Base-by-base conservation (phyloP, 2,113 vertebrate species). In the Pluvialis apricaria region DNA sequence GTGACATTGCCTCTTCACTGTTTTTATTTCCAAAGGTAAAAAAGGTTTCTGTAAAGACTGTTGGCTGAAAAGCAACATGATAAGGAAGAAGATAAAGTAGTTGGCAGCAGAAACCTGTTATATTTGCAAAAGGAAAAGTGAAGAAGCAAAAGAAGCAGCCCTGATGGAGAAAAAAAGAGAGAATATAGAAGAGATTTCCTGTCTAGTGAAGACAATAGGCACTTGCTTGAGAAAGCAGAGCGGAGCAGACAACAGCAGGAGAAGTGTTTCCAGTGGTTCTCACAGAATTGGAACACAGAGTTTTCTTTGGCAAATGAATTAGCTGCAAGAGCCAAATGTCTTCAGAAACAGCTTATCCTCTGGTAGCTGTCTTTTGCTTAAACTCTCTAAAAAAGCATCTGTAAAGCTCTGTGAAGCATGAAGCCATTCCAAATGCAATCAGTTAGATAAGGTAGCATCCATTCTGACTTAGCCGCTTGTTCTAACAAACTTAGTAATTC, bases 271-370 rank as follows among this genome's bases (percentile, higher is more conserved):
- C 82, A 97, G 86, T 82, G 75, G 58, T 95, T 97, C 96, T 96
- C 94, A 94, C 10, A 91, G 90, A 94, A 88, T 15, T 89, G 95
- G 88, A 94, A 94, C 88, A 80, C n/a, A 51, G 65, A 89, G 83
- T 95, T 96, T 96, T 97, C 78, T 96, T 96, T 97, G 97, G 96
- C 95, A 97, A 94, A 69, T 40, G 28, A 77, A 83, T 89, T 77
- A 45, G 32, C 54, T 84, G 24, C 44, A 72, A 65, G 81, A 96
- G 96, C 96, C 96, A 97, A 96, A 93, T 47, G 45, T 91, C 93
- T 96, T 86, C 82, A 94, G 93, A 89, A 95, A 86, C 60, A 95
- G 83, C 76, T 96, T 96, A 94, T 94, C 88, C 83, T 92, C 55
- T 96, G 72, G 93, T 93, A 97, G 81, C 81, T 91, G 81, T 64